phyloP scores from a whole-genome alignment of 2,797 vertebrate species.

The Calcarius lapponicus region DNA sequence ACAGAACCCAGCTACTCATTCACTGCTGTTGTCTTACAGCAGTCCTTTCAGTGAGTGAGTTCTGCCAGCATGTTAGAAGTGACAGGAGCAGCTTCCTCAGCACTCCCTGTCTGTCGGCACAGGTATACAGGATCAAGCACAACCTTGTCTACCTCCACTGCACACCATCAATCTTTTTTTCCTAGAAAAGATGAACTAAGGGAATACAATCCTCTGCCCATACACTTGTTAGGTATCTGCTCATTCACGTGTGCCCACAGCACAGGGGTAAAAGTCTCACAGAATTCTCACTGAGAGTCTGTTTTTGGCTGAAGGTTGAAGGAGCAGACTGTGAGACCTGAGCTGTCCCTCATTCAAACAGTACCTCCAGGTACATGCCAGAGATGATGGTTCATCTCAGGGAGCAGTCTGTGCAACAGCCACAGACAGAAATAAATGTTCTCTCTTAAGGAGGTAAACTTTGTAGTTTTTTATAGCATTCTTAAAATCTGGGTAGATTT shows the following conservation, averaged over 20 bases:
- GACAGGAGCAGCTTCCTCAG: background rate
- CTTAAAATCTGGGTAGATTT: background rate
- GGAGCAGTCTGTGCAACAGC: background rate
- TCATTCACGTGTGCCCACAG: background rate
- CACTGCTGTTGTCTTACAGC: background rate
- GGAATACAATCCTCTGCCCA: background rate
- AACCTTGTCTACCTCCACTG: background rate
- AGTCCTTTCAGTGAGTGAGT: background rate
- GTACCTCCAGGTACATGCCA: background rate
- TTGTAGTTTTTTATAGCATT: background rate
- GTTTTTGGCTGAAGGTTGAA: background rate
- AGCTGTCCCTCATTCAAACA: accelerated
- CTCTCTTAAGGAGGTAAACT: background rate
- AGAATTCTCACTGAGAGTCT: background rate
- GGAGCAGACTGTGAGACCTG: background rate
- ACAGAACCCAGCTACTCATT: background rate
- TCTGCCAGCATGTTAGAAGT: background rate
- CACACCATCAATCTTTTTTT: background rate
- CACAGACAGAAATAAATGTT: background rate
- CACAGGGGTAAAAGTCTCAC: background rate
- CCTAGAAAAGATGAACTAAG: background rate
- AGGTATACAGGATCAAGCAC: background rate
- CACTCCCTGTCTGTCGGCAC: background rate
- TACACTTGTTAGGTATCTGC: background rate
- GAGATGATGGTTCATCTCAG: background rate